phyloP scores from a whole-genome alignment of 2,888 invertebrate species.

The Balanococcus diminutus region DNA sequence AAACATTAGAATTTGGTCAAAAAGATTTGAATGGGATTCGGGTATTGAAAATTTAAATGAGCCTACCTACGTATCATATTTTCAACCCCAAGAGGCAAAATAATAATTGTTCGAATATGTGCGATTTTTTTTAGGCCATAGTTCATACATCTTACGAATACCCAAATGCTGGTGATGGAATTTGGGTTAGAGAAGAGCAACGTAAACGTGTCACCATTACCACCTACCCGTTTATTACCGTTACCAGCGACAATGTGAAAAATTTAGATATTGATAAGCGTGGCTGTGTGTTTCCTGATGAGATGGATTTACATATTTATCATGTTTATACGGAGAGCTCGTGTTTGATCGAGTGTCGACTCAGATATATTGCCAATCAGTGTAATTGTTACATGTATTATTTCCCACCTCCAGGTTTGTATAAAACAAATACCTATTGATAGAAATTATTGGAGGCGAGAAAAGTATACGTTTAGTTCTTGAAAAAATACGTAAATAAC shows the following conservation, averaged over 20 bases:
- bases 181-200: constrained; percentile 56
- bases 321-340: constrained; percentile 58
- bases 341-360: constrained; percentile 58
- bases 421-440: background rate
- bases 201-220: constrained; percentile 56
- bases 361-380: constrained; percentile 56
- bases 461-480: no score
- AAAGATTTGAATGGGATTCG: constrained; percentile 57
- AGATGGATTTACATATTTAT: constrained; percentile 57
- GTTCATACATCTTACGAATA: constrained; percentile 58
- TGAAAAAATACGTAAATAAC: no score
- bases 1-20: constrained; percentile 57
- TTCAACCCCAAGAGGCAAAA: no score
- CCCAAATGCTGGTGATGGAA: constrained; percentile 58
- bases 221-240: constrained; percentile 57
- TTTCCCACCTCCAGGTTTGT: constrained; percentile 56
- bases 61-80: background rate
- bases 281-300: constrained; percentile 58
- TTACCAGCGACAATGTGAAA: constrained; percentile 57
- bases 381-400: constrained; percentile 58
- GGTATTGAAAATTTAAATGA: constrained; percentile 49
- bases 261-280: constrained; percentile 55
- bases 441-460: background rate
- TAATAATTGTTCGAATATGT: no score
- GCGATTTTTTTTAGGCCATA: constrained; percentile 56